Evolutionary conservation across 2,797 vertebrate genomes (phyloP).

Genomic region (Schizothorax lantsangensis): DNA sequence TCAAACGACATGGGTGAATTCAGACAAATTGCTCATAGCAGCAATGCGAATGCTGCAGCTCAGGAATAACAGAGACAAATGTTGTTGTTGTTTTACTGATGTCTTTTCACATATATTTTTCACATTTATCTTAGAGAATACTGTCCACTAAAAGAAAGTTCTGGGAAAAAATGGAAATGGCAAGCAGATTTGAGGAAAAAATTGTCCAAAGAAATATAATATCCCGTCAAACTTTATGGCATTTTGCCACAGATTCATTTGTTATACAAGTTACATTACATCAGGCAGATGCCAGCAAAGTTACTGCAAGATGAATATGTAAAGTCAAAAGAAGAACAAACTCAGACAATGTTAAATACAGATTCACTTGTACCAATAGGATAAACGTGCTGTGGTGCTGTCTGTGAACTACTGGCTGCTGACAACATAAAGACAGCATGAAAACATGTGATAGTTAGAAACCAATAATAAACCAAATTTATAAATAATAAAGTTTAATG

Average conservation of each 20-base stretch:
- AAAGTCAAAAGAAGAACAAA: background rate
- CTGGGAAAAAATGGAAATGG: background rate
- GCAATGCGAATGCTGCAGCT: background rate
- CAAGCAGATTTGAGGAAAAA: background rate
- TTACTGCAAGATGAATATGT: background rate
- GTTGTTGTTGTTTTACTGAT: background rate
- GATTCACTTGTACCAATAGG: background rate
- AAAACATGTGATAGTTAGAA: background rate
- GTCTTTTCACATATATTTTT: background rate
- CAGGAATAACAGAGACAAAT: background rate
- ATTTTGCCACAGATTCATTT: background rate
- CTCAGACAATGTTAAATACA: background rate
- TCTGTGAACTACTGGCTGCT: background rate
- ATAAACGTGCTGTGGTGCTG: background rate
- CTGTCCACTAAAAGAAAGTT: background rate
- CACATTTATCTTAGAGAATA: background rate
- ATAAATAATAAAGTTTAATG: too few relatives aligned
- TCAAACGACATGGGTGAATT: slow-evolving; percentile 17
- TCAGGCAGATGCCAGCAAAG: background rate
- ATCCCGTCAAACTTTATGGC: background rate
- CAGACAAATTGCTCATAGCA: slow-evolving; percentile 13
- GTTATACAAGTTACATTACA: background rate
- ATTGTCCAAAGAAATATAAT: background rate
- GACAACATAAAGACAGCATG: background rate
- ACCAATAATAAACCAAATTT: slow-evolving; percentile 13